Base-by-base conservation (phyloP, 37 sponge, comb jelly and placozoan species). In the Diacarnus erythraeanus region DNA sequence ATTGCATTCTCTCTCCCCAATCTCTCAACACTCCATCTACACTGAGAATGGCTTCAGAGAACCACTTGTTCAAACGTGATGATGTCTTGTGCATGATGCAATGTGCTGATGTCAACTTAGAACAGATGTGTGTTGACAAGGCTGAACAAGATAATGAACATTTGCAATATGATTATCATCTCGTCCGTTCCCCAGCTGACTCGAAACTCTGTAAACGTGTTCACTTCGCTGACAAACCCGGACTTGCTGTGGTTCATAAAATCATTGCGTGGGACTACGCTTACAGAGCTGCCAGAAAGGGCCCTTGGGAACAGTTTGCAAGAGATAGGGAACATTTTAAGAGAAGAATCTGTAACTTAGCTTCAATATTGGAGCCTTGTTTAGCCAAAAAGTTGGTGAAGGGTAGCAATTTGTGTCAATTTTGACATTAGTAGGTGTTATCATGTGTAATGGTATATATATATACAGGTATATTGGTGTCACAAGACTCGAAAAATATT, bases 291-390 rank as follows among this genome's bases (percentile, higher is more conserved):
- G 29, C 76, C 40, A 44, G 88, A 17, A 80, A 57, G 60, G 82
- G 83, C 23, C 77, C 82, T 0, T 87, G 88, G 88, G 82, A 82
- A 69, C 75, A 87, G 77, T 80, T 43, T 75, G 86, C 80, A 23
- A 51, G 74, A 29, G 86, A 86, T 66, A 72, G 86, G 40, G 74
- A 27, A 21, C 77, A 70, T 37, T 86, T 86, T 37, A 58, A 33
- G 26, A 34, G 65, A 9, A 43, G 80, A 30, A 79, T 78, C 29
- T 66, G 66, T 5, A 25, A 29, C 5, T 1, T 78, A 17, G 66
- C 57, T 65, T n/a, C 38, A 43, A 23, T 73, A 6, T 21, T 86
- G 37, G 80, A 79, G 63, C 79, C 80, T 4, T 86, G 86, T 44
- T 57, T 79, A 42, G 54, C 38, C 22, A 77, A 69, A 54, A 74